Evolutionary conservation across 2,797 vertebrate species (phyloP).

Genomic region (Macropus fuliginosus): DNA sequence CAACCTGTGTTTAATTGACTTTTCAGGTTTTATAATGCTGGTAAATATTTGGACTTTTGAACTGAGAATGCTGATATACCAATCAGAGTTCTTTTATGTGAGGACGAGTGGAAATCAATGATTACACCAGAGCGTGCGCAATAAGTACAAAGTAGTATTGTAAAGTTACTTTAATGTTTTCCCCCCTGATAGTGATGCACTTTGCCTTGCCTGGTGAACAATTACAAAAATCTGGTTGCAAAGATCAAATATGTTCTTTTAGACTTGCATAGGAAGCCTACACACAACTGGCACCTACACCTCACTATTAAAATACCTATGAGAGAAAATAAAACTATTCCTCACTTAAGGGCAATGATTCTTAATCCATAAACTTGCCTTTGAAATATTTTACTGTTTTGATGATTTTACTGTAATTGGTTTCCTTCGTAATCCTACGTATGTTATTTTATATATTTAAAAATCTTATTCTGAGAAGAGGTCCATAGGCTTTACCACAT

Average conservation of each 20-base stretch:
- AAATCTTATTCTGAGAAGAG: neutral
- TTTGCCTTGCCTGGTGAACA: neutral
- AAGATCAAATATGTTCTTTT: slow-evolving; percentile 17
- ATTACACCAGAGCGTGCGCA: neutral
- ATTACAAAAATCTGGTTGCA: neutral
- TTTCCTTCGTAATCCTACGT: neutral
- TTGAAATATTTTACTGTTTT: neutral
- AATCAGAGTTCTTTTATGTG: neutral
- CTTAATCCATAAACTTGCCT: neutral
- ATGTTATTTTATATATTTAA: neutral
- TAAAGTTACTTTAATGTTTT: neutral
- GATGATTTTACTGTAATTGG: neutral
- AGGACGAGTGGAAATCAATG: neutral
- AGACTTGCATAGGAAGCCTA: neutral
- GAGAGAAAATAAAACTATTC: slow-evolving; percentile 5
- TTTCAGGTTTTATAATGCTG: neutral
- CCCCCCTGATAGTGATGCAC: neutral
- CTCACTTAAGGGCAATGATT: slow-evolving; percentile 9
- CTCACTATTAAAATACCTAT: neutral
- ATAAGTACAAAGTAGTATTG: no score
- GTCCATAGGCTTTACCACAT: neutral
- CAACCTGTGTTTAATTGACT: neutral
- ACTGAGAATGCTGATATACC: neutral
- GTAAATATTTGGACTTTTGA: neutral
- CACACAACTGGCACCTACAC: neutral